Evolutionary conservation across 2,113 vertebrate genomes (phyloP).

Genomic region (Alaudala cheleensis): DNA sequence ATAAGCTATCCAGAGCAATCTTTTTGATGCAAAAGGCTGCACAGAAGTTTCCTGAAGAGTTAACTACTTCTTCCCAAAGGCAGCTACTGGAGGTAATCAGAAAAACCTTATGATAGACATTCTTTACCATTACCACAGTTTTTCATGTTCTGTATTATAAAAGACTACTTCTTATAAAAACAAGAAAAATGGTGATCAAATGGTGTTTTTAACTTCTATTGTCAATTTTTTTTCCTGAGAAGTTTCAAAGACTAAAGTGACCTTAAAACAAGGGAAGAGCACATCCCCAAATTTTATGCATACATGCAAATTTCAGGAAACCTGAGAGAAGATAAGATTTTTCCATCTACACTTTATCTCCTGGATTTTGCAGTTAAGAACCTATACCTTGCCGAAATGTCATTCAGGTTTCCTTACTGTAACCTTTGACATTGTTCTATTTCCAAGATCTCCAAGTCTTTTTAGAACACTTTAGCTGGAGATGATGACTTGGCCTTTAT

Average conservation of each 20-base stretch:
- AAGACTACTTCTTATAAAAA: background rate
- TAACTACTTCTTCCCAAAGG: conserved; percentile 43
- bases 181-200: background rate
- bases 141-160: background rate
- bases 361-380: background rate
- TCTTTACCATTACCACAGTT: background rate
- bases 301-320: background rate
- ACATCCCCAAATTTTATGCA: background rate
- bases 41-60: conserved; percentile 66
- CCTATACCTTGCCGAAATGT: background rate
- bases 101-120: background rate
- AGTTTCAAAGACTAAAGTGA: background rate
- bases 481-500: background rate
- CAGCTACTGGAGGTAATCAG: conserved; percentile 82
- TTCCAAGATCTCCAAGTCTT: background rate
- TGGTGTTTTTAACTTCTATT: background rate
- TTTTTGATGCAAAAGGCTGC: conserved; percentile 88
- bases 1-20: conserved; percentile 85
- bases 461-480: background rate
- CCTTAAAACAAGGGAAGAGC: background rate
- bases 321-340: background rate
- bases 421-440: background rate
- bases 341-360: background rate
- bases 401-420: background rate
- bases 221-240: background rate